phyloP scores from a whole-genome alignment of 1,140 invertebrate species.

The Pachypeltis micranthus region DNA sequence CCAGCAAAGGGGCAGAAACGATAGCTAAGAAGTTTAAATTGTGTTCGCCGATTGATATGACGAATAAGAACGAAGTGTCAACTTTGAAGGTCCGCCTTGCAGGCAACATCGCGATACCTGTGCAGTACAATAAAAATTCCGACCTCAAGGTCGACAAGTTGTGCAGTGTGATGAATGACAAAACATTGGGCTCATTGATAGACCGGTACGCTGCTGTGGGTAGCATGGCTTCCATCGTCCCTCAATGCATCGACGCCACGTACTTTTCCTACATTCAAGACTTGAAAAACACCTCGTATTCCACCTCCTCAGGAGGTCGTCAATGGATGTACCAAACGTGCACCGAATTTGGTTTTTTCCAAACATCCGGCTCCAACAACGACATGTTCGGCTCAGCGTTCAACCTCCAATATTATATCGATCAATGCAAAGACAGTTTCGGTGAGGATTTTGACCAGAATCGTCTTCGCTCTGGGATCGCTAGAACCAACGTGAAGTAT shows the following conservation, averaged over 20 bases:
- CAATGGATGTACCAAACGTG: slow-evolving; percentile 93
- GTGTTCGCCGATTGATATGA: slow-evolving; percentile 59
- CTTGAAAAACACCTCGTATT: slow-evolving; percentile 44
- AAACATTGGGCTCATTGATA: slow-evolving; percentile 44
- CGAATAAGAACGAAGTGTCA: slow-evolving; percentile 53
- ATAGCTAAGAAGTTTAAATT: slow-evolving; percentile 41
- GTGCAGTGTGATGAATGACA: slow-evolving; percentile 54
- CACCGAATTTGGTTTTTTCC: slow-evolving; percentile 91
- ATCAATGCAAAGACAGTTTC: slow-evolving; percentile 76
- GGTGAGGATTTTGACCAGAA: slow-evolving; percentile 36
- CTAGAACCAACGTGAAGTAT: slow-evolving; percentile 60
- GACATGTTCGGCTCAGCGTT: slow-evolving; percentile 59
- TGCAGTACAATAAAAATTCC: slow-evolving; percentile 93
- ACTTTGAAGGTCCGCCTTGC: slow-evolving; percentile 70
- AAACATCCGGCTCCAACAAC: slow-evolving; percentile 55
- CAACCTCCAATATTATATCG: slow-evolving; percentile 61
- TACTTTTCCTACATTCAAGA: not conserved
- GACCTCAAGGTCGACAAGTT: slow-evolving; percentile 33
- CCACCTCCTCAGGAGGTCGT: slow-evolving; percentile 48
- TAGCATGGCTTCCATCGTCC: slow-evolving; percentile 38
- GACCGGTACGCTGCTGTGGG: slow-evolving; percentile 36
- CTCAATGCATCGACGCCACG: not conserved
- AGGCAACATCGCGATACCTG: slow-evolving; percentile 70
- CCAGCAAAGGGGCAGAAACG: not conserved
- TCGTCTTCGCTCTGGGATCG: slow-evolving; percentile 30